Evolutionary conservation across 2,888 invertebrate species (phyloP).

Genomic region (Ectropis crepuscularia): DNA sequence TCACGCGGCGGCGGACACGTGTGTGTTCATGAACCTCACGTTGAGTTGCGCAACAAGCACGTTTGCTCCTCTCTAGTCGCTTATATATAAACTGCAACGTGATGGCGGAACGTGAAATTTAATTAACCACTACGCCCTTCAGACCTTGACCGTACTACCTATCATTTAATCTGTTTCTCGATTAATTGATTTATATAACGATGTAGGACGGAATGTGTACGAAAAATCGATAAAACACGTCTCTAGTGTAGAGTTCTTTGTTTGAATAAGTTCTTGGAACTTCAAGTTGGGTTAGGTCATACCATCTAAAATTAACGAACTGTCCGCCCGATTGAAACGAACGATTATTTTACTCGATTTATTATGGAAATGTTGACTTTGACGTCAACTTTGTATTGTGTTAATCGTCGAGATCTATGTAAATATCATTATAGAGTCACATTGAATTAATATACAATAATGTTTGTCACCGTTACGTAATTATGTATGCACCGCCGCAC

Average conservation of each 20-base stretch:
- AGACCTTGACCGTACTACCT: slow-evolving; percentile 55
- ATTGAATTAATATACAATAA: slow-evolving; percentile 29
- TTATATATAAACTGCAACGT: slow-evolving; percentile 81
- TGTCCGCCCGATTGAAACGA: slow-evolving; percentile 25
- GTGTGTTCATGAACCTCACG: slow-evolving; percentile 78
- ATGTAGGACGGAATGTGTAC: too few relatives aligned
- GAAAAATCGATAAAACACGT: slow-evolving; percentile 1
- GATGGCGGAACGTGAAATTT: slow-evolving; percentile 71
- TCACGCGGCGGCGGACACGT: slow-evolving; percentile 78
- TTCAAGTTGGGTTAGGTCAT: slow-evolving; percentile 33
- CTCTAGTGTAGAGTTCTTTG: slow-evolving; percentile 14
- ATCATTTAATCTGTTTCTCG: slow-evolving; percentile 14
- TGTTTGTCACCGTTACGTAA: slow-evolving; percentile 33
- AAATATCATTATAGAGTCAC: slow-evolving; percentile 29
- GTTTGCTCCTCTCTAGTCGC: slow-evolving; percentile 69
- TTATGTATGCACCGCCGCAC: slow-evolving; percentile 49
- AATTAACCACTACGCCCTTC: slow-evolving; percentile 48
- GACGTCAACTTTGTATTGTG: slow-evolving; percentile 33
- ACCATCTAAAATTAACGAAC: slow-evolving; percentile 29
- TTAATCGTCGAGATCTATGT: slow-evolving; percentile 18
- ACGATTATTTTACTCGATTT: slow-evolving; percentile 31
- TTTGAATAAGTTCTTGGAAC: slow-evolving; percentile 25
- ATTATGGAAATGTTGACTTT: slow-evolving; percentile 40
- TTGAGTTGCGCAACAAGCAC: slow-evolving; percentile 78
- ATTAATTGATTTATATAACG: neutral